phyloP scores from a whole-genome alignment of 1,140 invertebrate genomes.

The Aphidius ervi region DNA sequence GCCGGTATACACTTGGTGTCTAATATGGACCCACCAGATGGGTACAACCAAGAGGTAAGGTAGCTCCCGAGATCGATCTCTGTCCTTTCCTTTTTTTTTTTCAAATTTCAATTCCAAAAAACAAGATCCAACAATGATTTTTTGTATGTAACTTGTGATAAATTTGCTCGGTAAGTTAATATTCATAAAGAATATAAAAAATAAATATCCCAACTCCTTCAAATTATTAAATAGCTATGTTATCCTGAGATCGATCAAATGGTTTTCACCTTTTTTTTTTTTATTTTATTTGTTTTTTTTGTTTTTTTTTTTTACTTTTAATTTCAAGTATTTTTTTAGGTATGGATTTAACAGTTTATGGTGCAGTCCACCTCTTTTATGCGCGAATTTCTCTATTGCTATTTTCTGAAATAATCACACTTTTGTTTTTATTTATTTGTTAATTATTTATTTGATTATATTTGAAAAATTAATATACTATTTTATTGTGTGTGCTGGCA shows the following conservation, averaged over 20 bases:
- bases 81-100: conserved; percentile 13
- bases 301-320: conserved; percentile 9
- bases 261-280: conserved; percentile 45
- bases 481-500: conserved; percentile 21
- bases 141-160: too few species aligned
- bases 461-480: not conserved
- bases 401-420: not conserved
- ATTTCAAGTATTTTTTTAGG: conserved; percentile 34
- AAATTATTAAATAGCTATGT: not conserved
- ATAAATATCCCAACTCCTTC: conserved; percentile 1
- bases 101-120: too few species aligned
- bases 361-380: conserved; percentile 43
- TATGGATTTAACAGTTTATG: conserved; percentile 47
- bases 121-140: too few species aligned
- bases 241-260: conserved; percentile 41
- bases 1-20: too few species aligned
- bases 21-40: conserved; percentile 42
- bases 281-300: not conserved
- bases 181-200: conserved; percentile 4
- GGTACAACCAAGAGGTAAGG: conserved; percentile 52
- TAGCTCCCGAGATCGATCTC: conserved; percentile 53
- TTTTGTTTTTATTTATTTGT: too few species aligned
- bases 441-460: too few species aligned
- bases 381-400: conserved; percentile 35
- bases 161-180: too few species aligned